phyloP scores from a whole-genome alignment of 2,888 invertebrate genomes.

The Pollenia labialis region DNA sequence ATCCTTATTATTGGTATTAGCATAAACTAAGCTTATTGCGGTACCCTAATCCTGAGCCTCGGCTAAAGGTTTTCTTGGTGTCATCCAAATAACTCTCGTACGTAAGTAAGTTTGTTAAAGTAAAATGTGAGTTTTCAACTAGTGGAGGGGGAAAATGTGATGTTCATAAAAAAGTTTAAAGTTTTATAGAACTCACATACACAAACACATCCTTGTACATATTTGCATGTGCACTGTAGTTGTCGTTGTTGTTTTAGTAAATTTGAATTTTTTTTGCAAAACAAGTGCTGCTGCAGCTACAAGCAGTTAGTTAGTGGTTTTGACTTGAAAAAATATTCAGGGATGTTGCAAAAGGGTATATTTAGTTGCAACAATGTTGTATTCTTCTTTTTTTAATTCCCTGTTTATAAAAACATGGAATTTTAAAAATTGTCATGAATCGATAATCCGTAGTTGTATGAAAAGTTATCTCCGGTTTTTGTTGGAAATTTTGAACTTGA shows the following conservation, averaged over 20 bases:
- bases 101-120: not conserved
- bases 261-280: constrained; percentile 57
- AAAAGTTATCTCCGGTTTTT: not conserved
- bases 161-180: constrained; percentile 52
- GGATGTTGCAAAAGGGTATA: constrained; percentile 36
- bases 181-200: constrained; percentile 49
- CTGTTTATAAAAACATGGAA: not conserved
- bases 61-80: too few species aligned
- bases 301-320: constrained; percentile 47
- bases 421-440: constrained; percentile 24
- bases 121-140: constrained; percentile 18
- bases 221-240: not conserved
- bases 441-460: not conserved
- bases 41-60: too few species aligned
- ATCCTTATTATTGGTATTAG: too few species aligned
- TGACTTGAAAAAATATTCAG: not conserved
- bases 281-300: constrained; percentile 43
- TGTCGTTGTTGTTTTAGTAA: constrained; percentile 17
- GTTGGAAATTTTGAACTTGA: constrained; percentile 31
- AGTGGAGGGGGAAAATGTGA: constrained; percentile 42
- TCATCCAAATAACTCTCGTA: not conserved
- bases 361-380: not conserved
- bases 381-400: not conserved
- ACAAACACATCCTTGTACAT: not conserved
- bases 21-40: too few species aligned